phyloP scores from a whole-genome alignment of 1,140 invertebrate genomes.

The Scaptomyza pallida region DNA sequence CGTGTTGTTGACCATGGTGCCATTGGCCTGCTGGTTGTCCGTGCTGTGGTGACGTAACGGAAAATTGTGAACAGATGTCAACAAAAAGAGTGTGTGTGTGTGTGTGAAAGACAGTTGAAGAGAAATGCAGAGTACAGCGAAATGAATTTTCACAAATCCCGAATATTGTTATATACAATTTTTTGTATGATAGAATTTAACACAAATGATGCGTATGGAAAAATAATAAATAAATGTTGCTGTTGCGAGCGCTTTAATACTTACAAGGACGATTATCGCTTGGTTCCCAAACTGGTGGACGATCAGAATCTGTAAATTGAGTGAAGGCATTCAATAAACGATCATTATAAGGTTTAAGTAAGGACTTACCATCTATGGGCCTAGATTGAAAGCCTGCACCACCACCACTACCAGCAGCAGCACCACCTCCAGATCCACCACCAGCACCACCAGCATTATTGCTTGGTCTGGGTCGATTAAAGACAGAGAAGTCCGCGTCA shows the following conservation, averaged over 20 bases:
- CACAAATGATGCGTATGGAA: neutral
- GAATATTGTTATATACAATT: neutral
- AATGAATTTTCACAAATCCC: neutral
- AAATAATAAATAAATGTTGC: neutral
- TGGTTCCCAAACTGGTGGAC: conserved; percentile 11
- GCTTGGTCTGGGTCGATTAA: conserved; percentile 20
- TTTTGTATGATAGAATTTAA: neutral
- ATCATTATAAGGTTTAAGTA: neutral
- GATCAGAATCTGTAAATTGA: neutral
- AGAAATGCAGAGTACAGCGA: conserved; percentile 4
- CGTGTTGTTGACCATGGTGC: neutral
- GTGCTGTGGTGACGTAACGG: neutral
- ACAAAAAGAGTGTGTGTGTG: conserved; percentile 5
- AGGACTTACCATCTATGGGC: conserved; percentile 1
- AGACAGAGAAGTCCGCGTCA: conserved; percentile 48
- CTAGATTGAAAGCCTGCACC: conserved; percentile 5
- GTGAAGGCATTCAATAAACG: neutral
- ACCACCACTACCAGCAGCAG: neutral
- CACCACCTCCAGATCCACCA: neutral
- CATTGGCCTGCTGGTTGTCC: neutral
- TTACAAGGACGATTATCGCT: conserved; percentile 5
- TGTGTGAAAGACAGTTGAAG: conserved; percentile 16
- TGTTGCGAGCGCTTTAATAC: neutral
- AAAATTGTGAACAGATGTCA: neutral
- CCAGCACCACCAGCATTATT: neutral